Conservation (phyloP, 1,140 invertebrate species). For the Popillia japonica region DNA sequence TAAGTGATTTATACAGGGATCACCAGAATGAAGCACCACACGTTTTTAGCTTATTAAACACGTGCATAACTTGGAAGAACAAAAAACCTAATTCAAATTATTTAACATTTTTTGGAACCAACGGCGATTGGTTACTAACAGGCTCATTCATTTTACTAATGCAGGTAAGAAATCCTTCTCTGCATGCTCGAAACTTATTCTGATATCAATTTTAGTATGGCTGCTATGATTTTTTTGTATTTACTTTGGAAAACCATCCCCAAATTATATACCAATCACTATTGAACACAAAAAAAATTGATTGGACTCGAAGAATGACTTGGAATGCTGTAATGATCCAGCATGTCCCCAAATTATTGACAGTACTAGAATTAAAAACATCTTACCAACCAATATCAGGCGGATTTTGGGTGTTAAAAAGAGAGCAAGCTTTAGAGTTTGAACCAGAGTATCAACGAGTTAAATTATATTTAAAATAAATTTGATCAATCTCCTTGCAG, state of each 20-base stretch:
- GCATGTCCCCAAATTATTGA: neutral
- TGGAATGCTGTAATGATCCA: neutral
- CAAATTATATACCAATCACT: neutral
- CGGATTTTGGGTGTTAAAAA: constrained; percentile 20
- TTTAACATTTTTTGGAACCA: constrained; percentile 5
- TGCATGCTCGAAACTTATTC: too few species aligned
- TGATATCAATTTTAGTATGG: constrained; percentile 37
- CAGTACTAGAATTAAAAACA: neutral
- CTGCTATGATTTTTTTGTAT: constrained; percentile 29
- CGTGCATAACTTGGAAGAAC: neutral
- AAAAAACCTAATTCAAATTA: constrained; percentile 10
- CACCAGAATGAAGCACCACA: neutral
- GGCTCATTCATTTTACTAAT: constrained; percentile 22
- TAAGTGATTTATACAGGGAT: neutral
- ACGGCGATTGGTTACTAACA: neutral
- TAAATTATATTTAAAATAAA: neutral
- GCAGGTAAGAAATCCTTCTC: neutral
- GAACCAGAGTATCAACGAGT: constrained; percentile 5
- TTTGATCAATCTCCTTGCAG: neutral
- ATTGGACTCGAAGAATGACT: neutral
- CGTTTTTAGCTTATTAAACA: constrained; percentile 12
- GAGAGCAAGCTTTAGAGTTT: constrained; percentile 14
- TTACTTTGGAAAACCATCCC: constrained; percentile 32
- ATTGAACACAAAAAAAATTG: constrained; percentile 7
- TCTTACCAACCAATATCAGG: neutral